These are phyloP conservation scores for Poeciliopsis occidentalis DNA, from an alignment of 2,113 vertebrate species.

Conservation along the genomic window DNA sequence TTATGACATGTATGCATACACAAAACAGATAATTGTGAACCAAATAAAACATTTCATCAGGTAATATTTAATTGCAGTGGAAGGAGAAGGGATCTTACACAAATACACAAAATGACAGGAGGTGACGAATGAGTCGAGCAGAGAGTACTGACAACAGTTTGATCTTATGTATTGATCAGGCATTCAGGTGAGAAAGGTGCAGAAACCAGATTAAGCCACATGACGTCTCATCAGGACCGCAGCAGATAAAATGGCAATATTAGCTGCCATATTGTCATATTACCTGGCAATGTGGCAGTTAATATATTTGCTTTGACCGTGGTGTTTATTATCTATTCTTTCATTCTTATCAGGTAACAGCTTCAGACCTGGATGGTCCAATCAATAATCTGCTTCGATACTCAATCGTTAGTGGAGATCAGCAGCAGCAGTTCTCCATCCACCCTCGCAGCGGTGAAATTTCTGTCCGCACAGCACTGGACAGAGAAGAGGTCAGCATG, in stretches of 20 bases:
- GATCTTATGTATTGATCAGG: no score
- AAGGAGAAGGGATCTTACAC: background rate
- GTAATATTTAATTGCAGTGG: background rate
- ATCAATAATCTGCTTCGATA: constrained; percentile 89
- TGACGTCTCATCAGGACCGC: constrained; percentile 29
- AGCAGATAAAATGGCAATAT: constrained; percentile 6
- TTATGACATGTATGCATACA: no score
- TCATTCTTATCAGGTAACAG: constrained; percentile 82
- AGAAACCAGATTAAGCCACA: constrained; percentile 9
- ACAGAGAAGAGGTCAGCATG: constrained; percentile 90
- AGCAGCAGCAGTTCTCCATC: constrained; percentile 85
- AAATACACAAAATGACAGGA: background rate
- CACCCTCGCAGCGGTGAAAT: constrained; percentile 87
- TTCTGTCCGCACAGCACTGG: constrained; percentile 83
- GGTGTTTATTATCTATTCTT: background rate
- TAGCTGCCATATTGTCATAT: no score
- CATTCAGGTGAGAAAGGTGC: background rate
- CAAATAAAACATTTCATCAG: no score
- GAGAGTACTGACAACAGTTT: background rate
- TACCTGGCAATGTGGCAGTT: no score
- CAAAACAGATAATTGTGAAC: no score
- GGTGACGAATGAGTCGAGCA: no score
- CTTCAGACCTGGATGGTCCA: constrained; percentile 87
- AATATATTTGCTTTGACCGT: background rate
- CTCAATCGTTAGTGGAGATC: constrained; percentile 87